Evolutionary conservation across 2,888 invertebrate genomes (phyloP).

Genomic region (Heterodera filipjevi): DNA sequence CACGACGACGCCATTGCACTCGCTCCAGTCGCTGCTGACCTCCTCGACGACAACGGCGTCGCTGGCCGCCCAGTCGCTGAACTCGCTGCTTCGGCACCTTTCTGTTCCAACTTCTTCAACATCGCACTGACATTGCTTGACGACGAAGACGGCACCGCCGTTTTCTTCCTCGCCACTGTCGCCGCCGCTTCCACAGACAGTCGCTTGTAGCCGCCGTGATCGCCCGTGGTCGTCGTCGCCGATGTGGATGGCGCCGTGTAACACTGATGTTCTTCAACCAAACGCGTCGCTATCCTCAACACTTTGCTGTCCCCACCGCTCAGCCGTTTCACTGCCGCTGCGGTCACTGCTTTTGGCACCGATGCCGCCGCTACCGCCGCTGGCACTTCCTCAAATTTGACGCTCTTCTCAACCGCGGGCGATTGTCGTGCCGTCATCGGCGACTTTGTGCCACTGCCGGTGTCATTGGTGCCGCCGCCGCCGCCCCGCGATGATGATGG

Average conservation of each 20-base stretch:
- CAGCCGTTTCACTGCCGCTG: neutral
- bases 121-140: conserved; percentile 17
- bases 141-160: neutral
- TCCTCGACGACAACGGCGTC: neutral
- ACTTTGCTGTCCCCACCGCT: neutral
- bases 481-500: neutral
- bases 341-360: neutral
- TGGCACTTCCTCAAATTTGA: neutral
- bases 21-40: neutral
- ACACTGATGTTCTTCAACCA: neutral
- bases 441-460: neutral
- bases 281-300: neutral
- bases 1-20: neutral
- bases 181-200: neutral
- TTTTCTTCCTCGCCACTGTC: neutral
- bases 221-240: neutral
- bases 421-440: neutral
- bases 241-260: neutral
- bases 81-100: neutral
- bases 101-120: conserved; percentile 19
- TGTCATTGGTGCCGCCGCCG: neutral
- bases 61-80: no score
- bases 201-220: neutral
- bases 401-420: no score
- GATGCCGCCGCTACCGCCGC: neutral